Evolutionary conservation across 2,888 invertebrate species (phyloP), one percentile per base, ranked within the genome.

Genomic region (Diarsia dahlii): DNA sequence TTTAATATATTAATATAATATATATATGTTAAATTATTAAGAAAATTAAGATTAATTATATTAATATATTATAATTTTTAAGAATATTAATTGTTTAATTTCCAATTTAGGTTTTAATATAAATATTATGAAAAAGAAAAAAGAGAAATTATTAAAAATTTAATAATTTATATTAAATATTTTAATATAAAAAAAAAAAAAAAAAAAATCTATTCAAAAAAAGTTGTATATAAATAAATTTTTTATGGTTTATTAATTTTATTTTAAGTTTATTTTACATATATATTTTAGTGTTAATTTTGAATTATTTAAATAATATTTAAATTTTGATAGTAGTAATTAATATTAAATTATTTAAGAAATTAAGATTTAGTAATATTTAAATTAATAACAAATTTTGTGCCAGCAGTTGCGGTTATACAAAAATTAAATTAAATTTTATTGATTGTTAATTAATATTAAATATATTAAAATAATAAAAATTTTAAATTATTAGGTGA

Each of bases 321-420:
- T 89, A 88, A 84, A 60, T 76, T 83, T 58, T 12, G 65, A 20
- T 23, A 52, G 77, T 92, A 93, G 93, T 97, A 96, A 95, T 95
- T 96, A 95, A 91, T 94, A 93, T 97, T 97, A 96, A 95, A 94
- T 90, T 66, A 96, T 97, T 97, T 97, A 97, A 95, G 95, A 95
- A 97, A 96, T 97, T 97, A 97, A 96, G 97, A 95, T 97, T 97
- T 97, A 97, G 94, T 96, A 97, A 97, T 95, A 95, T 94, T 90
- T 89, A 91, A 93, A 97, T 95, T 97, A 97, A 95, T 97, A 96
- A 97, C 96, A 92, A 97, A 97, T 95, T 97, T 97, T 97, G 97
- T 97, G 97, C 97, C 97, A 97, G 97, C 97, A 97, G 97, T 97
- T 97, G 97, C 97, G 97, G 97, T 97, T 97, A 97, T 90, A 97